These are phyloP conservation scores for Clarias laeviceps DNA, from an alignment of 2,797 vertebrate species.

Conservation along the genomic window DNA sequence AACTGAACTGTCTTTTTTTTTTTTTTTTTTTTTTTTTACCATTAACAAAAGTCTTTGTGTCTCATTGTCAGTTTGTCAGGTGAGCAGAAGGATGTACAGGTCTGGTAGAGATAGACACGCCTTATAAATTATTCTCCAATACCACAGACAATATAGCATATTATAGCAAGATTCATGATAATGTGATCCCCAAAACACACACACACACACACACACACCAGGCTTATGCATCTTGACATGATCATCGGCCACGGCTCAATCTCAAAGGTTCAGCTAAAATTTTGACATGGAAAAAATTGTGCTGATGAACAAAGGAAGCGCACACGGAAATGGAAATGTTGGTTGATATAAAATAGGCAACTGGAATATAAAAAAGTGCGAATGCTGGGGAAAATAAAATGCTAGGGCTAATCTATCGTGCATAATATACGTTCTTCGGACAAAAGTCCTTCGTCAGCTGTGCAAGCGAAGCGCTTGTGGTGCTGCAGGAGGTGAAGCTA, in stretches of 20 bases:
- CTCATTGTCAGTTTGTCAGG: background rate
- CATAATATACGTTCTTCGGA: background rate
- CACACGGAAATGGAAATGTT: background rate
- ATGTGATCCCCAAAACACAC: slow-evolving; percentile 19
- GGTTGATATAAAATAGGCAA: background rate
- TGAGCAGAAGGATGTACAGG: background rate
- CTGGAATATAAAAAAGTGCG: background rate
- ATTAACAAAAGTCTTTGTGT: background rate
- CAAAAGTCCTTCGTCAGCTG: background rate
- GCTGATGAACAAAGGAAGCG: slow-evolving; percentile 7
- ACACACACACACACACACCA: background rate
- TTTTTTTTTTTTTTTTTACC: background rate
- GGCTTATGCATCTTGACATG: slow-evolving; percentile 15
- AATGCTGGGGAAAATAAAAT: background rate
- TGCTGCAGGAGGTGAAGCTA: background rate
- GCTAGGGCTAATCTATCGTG: background rate
- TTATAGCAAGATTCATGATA: slow-evolving; percentile 32
- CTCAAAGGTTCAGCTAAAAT: background rate
- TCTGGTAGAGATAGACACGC: background rate
- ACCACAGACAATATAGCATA: background rate
- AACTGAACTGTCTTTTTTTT: background rate
- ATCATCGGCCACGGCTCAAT: slow-evolving; percentile 5
- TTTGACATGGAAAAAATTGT: background rate
- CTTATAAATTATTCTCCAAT: background rate
- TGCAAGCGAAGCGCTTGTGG: background rate